Conservation (phyloP, 2,113 vertebrate genomes). For the Paedocypris sp. region DNA sequence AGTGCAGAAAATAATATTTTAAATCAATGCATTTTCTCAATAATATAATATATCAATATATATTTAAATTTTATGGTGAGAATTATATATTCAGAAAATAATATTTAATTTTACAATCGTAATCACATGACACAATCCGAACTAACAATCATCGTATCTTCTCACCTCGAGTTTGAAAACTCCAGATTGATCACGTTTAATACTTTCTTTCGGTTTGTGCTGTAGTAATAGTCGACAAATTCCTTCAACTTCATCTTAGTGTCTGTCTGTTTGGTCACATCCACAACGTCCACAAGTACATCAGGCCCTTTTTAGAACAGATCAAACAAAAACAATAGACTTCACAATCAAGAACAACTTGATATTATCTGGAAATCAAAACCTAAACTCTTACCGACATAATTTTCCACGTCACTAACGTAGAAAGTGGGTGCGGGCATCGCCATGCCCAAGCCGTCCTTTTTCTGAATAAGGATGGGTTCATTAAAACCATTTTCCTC, state of each 20-base stretch:
- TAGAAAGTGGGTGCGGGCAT: constrained; percentile 94
- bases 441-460: constrained; percentile 81
- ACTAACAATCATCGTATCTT: not conserved
- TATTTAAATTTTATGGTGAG: too few relatives aligned
- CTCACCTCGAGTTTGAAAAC: constrained; percentile 85
- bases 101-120: not conserved
- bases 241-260: constrained; percentile 97
- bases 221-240: constrained; percentile 97
- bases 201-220: constrained; percentile 92
- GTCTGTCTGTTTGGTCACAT: constrained; percentile 91
- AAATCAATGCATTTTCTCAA: too few relatives aligned
- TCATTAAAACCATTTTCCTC: constrained; percentile 89
- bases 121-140: not conserved
- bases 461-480: constrained; percentile 88
- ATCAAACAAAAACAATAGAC: not conserved
- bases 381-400: constrained; percentile 65
- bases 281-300: constrained; percentile 82
- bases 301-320: constrained; percentile 87
- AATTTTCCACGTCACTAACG: constrained; percentile 95
- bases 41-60: too few relatives aligned
- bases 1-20: too few relatives aligned
- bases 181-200: constrained; percentile 90
- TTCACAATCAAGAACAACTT: not conserved
- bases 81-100: too few relatives aligned
- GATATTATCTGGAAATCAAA: too few relatives aligned